Conservation (phyloP, 2,888 invertebrate genomes). For the Ectropis crepuscularia region DNA sequence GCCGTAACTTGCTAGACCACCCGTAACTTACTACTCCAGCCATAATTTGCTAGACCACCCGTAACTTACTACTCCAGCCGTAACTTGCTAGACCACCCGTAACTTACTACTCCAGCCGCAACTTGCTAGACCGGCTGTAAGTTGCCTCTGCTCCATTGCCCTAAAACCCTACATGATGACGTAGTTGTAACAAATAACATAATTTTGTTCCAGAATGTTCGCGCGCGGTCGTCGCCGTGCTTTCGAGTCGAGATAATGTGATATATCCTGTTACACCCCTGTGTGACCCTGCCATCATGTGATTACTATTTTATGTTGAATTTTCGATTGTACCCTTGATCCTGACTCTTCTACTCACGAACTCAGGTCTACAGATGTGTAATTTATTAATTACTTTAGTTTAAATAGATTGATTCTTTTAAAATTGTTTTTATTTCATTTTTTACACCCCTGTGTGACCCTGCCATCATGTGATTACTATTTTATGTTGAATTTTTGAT, state of each 20-base stretch:
- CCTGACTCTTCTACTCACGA: constrained; percentile 30
- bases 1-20: no score
- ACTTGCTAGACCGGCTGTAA: no score
- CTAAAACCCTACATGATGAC: no score
- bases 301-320: constrained; percentile 11
- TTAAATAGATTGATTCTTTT: constrained; percentile 29
- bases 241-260: constrained; percentile 12
- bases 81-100: no score
- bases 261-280: neutral
- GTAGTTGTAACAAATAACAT: no score
- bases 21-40: no score
- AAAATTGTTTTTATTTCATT: constrained; percentile 12
- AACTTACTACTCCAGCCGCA: no score
- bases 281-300: constrained; percentile 10
- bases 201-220: constrained; percentile 15
- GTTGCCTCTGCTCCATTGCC: no score
- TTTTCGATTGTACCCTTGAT: constrained; percentile 14
- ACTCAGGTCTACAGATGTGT: constrained; percentile 38
- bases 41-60: no score
- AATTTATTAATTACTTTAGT: constrained; percentile 32
- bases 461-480: constrained; percentile 15
- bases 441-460: neutral
- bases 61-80: no score
- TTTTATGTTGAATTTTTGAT: constrained; percentile 12
- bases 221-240: neutral